Conservation (phyloP, 2,888 invertebrate genomes). For the Macrosoma leucophasiata region DNA sequence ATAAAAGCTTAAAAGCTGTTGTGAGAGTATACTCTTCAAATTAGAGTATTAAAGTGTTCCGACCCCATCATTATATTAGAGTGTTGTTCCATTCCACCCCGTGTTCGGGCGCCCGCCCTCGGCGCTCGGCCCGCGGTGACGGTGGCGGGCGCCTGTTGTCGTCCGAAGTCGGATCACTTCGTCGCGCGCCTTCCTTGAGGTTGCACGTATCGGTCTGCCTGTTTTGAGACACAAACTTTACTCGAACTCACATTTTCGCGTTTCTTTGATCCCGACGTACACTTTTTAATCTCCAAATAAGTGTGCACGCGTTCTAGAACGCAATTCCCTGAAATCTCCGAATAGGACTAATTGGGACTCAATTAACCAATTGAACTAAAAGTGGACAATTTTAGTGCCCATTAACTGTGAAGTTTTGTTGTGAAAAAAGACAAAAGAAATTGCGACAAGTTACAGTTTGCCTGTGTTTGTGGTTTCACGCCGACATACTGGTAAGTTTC, state of each 20-base stretch:
- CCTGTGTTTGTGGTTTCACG: no score
- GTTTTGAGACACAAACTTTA: slow-evolving; percentile 55
- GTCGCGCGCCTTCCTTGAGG: slow-evolving; percentile 44
- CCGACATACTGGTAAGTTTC: no score
- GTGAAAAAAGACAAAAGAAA: no score
- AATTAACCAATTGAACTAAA: no score
- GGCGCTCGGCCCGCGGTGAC: slow-evolving; percentile 29
- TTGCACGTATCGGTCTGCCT: slow-evolving; percentile 34
- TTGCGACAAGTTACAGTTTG: no score
- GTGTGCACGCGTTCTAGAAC: no score
- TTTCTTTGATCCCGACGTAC: no score
- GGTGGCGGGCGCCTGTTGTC: slow-evolving; percentile 26
- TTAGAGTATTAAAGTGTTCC: slow-evolving; percentile 75
- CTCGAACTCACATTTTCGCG: slow-evolving; percentile 47
- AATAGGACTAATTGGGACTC: no score
- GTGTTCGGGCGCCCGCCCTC: slow-evolving; percentile 47
- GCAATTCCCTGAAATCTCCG: no score
- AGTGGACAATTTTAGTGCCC: no score
- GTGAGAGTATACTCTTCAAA: slow-evolving; percentile 71
- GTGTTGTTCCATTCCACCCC: slow-evolving; percentile 71
- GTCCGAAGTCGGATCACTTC: slow-evolving; percentile 45
- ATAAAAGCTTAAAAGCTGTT: slow-evolving; percentile 28
- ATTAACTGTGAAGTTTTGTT: no score
- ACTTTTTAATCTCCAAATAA: no score
- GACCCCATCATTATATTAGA: slow-evolving; percentile 75